A percentile compares a stretch with the other conserved stretches of the same genome.
phyloP scores from a whole-genome alignment of 1,140 invertebrate genomes.

The Drosophila guanche region DNA sequence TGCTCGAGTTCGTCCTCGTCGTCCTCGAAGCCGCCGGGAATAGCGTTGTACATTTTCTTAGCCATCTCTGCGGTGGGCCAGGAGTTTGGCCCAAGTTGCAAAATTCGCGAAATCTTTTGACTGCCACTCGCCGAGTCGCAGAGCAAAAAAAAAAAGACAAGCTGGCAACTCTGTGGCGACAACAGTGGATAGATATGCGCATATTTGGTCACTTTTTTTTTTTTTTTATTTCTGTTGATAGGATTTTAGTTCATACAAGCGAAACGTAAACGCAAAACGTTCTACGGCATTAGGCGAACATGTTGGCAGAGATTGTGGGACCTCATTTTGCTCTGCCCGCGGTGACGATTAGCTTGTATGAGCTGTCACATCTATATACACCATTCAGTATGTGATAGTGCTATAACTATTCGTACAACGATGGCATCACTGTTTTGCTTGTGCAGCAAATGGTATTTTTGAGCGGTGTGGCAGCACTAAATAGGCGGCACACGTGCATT shows the following conservation, averaged over 20 bases:
- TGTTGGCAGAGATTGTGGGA: too few species aligned
- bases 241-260: too few species aligned
- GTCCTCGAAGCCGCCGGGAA: slow-evolving; percentile 71
- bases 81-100: neutral
- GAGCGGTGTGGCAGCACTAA: neutral
- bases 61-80: slow-evolving; percentile 36
- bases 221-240: neutral
- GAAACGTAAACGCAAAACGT: too few species aligned
- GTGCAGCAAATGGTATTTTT: too few species aligned
- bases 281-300: too few species aligned
- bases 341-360: too few species aligned
- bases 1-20: slow-evolving; percentile 64
- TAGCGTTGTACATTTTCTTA: slow-evolving; percentile 19
- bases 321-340: too few species aligned
- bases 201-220: neutral
- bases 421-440: slow-evolving; percentile 2
- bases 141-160: slow-evolving; percentile 15
- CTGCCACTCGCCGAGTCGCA: slow-evolving; percentile 19
- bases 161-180: slow-evolving; percentile 7
- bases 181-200: neutral
- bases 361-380: too few species aligned
- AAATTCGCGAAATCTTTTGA: slow-evolving; percentile 15
- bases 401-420: neutral
- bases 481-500: slow-evolving; percentile 37
- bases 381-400: too few species aligned